Evolutionary conservation across 1,140 invertebrate species (phyloP).

Genomic region (Notospermus geniculatus): DNA sequence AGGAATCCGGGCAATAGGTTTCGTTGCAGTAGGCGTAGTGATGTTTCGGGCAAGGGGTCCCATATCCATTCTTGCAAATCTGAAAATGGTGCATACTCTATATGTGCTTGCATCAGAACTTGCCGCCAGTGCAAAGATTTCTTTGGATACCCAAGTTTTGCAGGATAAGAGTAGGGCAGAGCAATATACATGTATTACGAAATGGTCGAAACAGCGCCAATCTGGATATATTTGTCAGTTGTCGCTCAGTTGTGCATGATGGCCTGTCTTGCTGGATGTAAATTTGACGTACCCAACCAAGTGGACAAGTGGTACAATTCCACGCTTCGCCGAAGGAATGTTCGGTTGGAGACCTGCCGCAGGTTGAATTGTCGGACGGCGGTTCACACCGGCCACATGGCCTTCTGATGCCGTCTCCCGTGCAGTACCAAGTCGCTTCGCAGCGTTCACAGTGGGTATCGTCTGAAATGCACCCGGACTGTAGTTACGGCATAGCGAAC

Average conservation of each 20-base stretch:
- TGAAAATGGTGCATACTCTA: slow-evolving; percentile 10
- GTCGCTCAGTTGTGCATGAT: too few species aligned
- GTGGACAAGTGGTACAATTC: slow-evolving; percentile 32
- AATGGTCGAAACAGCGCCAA: too few species aligned
- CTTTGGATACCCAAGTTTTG: too few species aligned
- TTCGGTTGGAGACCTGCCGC: slow-evolving; percentile 33
- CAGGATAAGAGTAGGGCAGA: too few species aligned
- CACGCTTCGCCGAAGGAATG: slow-evolving; percentile 35
- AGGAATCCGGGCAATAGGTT: slow-evolving; percentile 31
- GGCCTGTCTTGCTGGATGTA: too few species aligned
- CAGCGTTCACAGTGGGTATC: slow-evolving; percentile 36
- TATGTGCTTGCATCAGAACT: not conserved
- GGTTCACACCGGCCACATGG: slow-evolving; percentile 37
- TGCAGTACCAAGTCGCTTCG: slow-evolving; percentile 32
- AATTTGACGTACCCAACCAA: slow-evolving; percentile 32
- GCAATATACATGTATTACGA: too few species aligned
- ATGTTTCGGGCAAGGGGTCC: slow-evolving; percentile 25
- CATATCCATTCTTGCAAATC: slow-evolving; percentile 38
- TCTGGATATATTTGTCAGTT: too few species aligned
- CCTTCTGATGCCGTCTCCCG: slow-evolving; percentile 28
- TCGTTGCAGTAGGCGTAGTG: slow-evolving; percentile 32
- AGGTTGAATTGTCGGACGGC: slow-evolving; percentile 24
- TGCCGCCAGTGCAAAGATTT: too few species aligned
- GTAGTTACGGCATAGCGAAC: too few species aligned
- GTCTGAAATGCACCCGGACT: slow-evolving; percentile 23